Conservation (phyloP, 2,797 vertebrate genomes). For the Ibycter americanus region DNA sequence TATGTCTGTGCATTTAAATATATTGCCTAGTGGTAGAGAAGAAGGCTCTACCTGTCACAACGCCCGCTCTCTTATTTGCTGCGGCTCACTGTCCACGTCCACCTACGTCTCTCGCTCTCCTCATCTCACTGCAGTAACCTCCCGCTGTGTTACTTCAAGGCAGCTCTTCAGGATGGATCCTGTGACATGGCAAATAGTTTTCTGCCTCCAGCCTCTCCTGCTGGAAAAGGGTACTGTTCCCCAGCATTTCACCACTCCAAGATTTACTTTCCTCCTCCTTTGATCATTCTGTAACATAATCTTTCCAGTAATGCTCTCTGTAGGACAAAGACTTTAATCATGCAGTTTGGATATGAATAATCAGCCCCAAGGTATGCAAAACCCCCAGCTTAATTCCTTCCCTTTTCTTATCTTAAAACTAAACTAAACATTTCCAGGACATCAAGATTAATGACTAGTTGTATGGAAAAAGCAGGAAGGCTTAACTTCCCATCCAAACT, state of each 20-base stretch:
- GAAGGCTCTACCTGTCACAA: neutral
- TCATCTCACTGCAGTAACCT: neutral
- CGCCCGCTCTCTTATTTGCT: neutral
- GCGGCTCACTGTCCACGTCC: neutral
- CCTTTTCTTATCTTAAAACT: neutral
- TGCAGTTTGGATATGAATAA: neutral
- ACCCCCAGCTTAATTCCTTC: neutral
- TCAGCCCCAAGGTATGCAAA: neutral
- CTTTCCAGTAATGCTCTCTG: neutral
- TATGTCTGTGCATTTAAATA: neutral
- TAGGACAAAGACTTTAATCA: conserved; percentile 38
- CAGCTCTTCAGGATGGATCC: neutral
- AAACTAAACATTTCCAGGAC: conserved; percentile 22
- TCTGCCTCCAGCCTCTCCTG: neutral
- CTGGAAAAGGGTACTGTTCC: neutral
- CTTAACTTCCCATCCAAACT: neutral
- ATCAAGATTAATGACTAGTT: conserved; percentile 6
- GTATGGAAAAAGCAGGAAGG: neutral
- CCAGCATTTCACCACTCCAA: neutral
- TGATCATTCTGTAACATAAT: neutral
- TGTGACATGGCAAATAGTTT: neutral
- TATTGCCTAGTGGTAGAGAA: rapidly evolving
- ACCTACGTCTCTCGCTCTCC: neutral
- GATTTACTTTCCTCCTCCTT: neutral
- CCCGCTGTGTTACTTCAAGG: neutral